phyloP scores from a whole-genome alignment of 2,888 invertebrate species.

The Synanthedon formicaeformis region DNA sequence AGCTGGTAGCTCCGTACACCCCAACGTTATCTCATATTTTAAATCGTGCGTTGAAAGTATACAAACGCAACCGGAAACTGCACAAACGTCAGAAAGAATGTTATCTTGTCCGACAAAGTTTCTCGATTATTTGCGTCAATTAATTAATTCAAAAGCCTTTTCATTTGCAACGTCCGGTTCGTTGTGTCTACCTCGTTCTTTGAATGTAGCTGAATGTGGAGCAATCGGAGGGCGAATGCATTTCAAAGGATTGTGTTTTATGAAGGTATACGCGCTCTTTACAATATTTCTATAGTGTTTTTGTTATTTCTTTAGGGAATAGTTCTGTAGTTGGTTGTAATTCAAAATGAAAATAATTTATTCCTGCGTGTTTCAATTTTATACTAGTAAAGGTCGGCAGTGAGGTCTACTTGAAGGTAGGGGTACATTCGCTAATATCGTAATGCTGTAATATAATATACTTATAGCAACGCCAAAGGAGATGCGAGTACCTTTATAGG shows the following conservation, averaged over 20 bases:
- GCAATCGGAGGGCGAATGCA: constrained; percentile 28
- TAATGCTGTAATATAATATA: too few species aligned
- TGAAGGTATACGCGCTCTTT: not conserved
- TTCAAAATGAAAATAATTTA: too few species aligned
- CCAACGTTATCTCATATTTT: too few species aligned
- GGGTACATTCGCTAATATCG: too few species aligned
- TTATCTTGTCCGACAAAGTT: constrained; percentile 2
- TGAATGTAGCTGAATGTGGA: constrained; percentile 14
- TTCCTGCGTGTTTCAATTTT: too few species aligned
- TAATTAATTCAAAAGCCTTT: not conserved
- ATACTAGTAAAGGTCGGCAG: too few species aligned
- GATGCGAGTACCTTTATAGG: too few species aligned
- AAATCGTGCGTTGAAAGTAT: not conserved
- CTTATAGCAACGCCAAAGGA: too few species aligned
- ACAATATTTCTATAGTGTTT: not conserved
- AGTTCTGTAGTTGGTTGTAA: not conserved
- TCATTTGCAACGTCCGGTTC: not conserved
- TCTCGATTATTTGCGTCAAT: not conserved
- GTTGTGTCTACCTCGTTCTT: not conserved
- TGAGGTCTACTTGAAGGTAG: too few species aligned
- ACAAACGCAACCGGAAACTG: constrained; percentile 5
- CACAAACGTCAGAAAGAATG: not conserved
- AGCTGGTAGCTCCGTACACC: too few species aligned
- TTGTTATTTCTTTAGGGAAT: not conserved
- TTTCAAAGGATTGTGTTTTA: constrained; percentile 16